Evolutionary conservation across 2,888 invertebrate genomes (phyloP).

Genomic region (Resseliella maxima): DNA sequence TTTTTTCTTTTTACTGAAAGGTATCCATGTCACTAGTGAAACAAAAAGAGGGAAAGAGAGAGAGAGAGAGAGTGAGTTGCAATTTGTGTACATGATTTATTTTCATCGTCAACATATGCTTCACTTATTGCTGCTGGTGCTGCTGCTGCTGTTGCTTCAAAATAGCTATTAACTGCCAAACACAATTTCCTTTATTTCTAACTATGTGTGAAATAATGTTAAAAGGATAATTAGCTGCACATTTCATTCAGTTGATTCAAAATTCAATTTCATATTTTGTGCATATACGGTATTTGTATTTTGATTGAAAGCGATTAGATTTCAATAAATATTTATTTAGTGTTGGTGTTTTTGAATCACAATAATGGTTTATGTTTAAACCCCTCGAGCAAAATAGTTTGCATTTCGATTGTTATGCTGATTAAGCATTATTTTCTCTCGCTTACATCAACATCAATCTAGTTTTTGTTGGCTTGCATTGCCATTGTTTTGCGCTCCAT

Average conservation of each 20-base stretch:
- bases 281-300: not conserved
- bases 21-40: too few species aligned
- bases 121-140: too few species aligned
- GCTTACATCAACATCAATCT: not conserved
- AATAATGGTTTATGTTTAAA: not conserved
- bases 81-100: too few species aligned
- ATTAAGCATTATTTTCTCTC: slow-evolving; percentile 36
- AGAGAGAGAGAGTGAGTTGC: too few species aligned
- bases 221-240: not conserved
- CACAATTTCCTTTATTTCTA: too few species aligned
- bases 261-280: not conserved
- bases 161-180: not conserved
- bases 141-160: not conserved
- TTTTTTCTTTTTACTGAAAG: too few species aligned
- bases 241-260: not conserved
- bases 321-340: not conserved
- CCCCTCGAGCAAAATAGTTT: slow-evolving; percentile 9
- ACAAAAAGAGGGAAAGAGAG: too few species aligned
- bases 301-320: not conserved
- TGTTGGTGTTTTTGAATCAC: not conserved
- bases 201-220: not conserved
- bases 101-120: too few species aligned
- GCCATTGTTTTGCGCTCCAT: not conserved
- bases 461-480: not conserved
- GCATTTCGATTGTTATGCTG: slow-evolving; percentile 18